Evolutionary conservation across 2,113 vertebrate genomes (phyloP).

Genomic region (Hemibagrus wyckioides): DNA sequence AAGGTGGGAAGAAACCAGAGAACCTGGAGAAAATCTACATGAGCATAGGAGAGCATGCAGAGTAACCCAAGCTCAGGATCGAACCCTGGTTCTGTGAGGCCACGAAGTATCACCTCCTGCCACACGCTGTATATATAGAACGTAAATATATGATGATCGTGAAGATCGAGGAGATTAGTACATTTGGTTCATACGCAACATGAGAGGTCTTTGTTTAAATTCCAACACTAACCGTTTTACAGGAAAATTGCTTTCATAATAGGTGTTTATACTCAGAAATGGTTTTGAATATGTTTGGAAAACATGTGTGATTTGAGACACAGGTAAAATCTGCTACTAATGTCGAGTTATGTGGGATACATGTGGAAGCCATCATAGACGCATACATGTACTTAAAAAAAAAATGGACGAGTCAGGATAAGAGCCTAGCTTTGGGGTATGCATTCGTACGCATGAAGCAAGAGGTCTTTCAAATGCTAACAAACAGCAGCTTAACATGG

Average conservation of each 20-base stretch:
- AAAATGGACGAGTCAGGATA: background rate
- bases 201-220: background rate
- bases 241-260: background rate
- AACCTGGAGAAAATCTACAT: background rate
- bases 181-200: background rate
- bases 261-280: background rate
- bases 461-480: slow-evolving; percentile 74
- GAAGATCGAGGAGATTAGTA: background rate
- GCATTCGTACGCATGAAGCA: slow-evolving; percentile 66
- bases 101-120: background rate
- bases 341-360: slow-evolving; percentile 57
- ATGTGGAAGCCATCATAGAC: background rate
- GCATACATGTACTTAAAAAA: background rate
- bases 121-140: background rate
- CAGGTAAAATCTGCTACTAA: background rate
- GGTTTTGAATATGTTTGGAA: background rate
- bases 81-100: background rate
- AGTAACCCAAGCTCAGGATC: background rate
- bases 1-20: background rate
- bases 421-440: slow-evolving; percentile 57
- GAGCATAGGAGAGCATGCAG: background rate
- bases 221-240: background rate
- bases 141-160: background rate
- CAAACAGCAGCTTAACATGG: slow-evolving; percentile 67
- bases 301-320: background rate